phyloP scores from a whole-genome alignment of 2,113 vertebrate genomes.

The Vulpes ferrilata region DNA sequence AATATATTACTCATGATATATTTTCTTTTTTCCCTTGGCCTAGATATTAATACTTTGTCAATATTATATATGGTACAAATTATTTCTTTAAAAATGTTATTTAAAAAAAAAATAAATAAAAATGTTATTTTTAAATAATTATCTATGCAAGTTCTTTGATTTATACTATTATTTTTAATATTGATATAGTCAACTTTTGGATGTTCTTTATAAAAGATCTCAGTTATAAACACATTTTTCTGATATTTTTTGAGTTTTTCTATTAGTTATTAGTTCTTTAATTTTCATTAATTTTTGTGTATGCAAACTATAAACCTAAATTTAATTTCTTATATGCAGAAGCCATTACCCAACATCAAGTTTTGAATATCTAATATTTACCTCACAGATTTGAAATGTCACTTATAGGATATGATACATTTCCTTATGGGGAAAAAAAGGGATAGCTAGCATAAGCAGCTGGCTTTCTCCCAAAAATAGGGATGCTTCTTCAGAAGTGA shows the following conservation, averaged over 20 bases:
- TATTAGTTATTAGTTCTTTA: neutral
- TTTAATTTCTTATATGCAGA: neutral
- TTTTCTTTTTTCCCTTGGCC: neutral
- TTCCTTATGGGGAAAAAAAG: neutral
- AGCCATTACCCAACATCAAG: neutral
- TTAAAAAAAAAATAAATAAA: too few relatives aligned
- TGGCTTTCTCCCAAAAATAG: neutral
- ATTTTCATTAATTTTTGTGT: neutral
- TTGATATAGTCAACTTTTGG: neutral
- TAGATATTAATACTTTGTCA: neutral
- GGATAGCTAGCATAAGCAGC: neutral
- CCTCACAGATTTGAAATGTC: neutral
- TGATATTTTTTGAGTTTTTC: neutral
- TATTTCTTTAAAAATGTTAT: neutral
- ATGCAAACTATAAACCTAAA: neutral
- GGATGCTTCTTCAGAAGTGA: neutral
- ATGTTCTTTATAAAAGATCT: neutral
- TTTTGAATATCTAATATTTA: neutral
- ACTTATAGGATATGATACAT: neutral
- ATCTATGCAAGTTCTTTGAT: neutral
- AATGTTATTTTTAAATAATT: neutral
- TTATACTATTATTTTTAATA: neutral
- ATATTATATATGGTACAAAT: neutral
- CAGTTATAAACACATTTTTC: neutral
- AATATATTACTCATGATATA: neutral